These are phyloP conservation scores for Phalanger gymnotis DNA, from an alignment of 2,797 vertebrate genomes.

Conservation along the genomic window DNA sequence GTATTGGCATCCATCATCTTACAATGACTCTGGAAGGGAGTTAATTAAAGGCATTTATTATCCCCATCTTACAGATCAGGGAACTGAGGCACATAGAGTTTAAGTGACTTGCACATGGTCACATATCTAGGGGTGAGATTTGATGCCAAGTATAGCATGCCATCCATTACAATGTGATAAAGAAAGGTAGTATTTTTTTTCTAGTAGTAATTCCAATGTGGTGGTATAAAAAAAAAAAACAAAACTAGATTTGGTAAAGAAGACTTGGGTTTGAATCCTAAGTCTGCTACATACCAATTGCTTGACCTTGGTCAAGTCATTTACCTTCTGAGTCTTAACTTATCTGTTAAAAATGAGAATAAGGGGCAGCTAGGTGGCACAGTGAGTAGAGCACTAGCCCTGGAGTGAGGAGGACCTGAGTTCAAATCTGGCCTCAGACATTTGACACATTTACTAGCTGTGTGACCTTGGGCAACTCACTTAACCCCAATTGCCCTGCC, in stretches of 20 bases:
- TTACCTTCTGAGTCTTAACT: background rate
- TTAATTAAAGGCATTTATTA: background rate
- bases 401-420: too few relatives aligned
- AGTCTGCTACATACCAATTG: background rate
- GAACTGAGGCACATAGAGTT: background rate
- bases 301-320: background rate
- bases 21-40: background rate
- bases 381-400: too few relatives aligned
- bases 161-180: background rate
- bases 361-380: too few relatives aligned
- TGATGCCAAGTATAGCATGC: background rate
- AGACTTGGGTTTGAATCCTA: background rate
- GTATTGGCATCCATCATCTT: background rate
- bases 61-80: background rate
- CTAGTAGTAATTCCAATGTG: background rate
- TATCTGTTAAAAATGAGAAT: background rate
- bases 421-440: too few relatives aligned
- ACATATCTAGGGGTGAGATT: background rate
- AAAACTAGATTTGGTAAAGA: background rate
- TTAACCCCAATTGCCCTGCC: too few relatives aligned
- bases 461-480: too few relatives aligned
- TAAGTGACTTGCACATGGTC: background rate
- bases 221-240: background rate
- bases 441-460: too few relatives aligned
- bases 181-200: background rate